Base-by-base conservation (phyloP, 2,888 invertebrate species). In the Folsomia manolachei region DNA sequence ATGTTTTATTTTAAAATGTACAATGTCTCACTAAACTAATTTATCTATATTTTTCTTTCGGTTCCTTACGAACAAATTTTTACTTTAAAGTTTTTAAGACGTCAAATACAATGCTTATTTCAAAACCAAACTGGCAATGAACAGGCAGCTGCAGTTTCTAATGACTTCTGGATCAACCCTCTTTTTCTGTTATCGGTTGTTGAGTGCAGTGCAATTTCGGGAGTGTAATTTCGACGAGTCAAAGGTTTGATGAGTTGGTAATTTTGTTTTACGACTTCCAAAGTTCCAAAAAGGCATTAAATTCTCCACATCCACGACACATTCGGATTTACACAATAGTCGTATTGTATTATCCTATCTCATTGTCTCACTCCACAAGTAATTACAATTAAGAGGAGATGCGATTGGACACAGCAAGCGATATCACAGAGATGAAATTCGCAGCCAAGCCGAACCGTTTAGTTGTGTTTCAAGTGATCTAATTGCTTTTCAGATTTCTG, bases 201-300 rank as follows among this genome's bases (percentile, higher is more conserved):
- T 56, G n/a, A 56, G 56, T 18, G 39, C 14, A 39, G 39, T 39
- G 39, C 14, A 14, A 39, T 9, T 39, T 39, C 39, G 39, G 14
- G 39, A 39, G 39, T 39, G 14, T 39, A 39, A 39, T 39, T 39
- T 39, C 4, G 14, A 39, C 39, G 39, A 39, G 7, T 39, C 39
- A 14, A 39, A 9, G 39, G 39, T 56, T 56, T 56, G 56, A 56
- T n/a, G 56, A 56, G 56, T 56, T 56, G 56, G 56, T n/a, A 56
- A 56, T 56, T 56, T 56, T 7, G 56, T 56, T 56, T 56, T 56
- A 56, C 56, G 56, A 56, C 56, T 56, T 56, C 56, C n/a, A n/a
- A n/a, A n/a, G n/a, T n/a, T n/a, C n/a, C n/a, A n/a, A n/a, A 56
- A 21, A 18, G 21, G n/a, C 56, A 56, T 56, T 56, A 56, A 56